phyloP scores from a whole-genome alignment of 2,797 vertebrate genomes.

The Periophthalmus magnuspinnatus region DNA sequence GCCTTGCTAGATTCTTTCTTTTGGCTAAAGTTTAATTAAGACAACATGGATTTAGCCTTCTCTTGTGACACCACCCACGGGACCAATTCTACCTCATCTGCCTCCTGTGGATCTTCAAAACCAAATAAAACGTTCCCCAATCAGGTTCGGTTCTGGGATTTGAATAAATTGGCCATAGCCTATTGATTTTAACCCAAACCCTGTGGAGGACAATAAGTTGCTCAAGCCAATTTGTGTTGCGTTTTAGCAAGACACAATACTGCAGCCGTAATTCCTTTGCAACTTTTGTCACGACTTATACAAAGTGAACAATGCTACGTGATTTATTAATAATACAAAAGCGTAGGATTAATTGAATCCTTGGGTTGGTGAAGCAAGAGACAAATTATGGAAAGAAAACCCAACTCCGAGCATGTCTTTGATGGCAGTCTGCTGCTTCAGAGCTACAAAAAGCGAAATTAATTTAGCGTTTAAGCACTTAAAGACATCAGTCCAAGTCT shows the following conservation, averaged over 20 bases:
- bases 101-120: conserved; percentile 31
- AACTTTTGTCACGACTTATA: conserved; percentile 11
- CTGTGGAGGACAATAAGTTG: conserved; percentile 15
- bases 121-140: conserved; percentile 36
- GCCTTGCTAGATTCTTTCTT: conserved; percentile 43
- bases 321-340: conserved; percentile 27
- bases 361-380: conserved; percentile 11
- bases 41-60: conserved; percentile 64
- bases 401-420: conserved; percentile 51
- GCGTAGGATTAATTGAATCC: conserved; percentile 21
- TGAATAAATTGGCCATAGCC: conserved; percentile 29
- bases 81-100: conserved; percentile 54
- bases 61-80: conserved; percentile 51
- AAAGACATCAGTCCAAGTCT: conserved; percentile 30
- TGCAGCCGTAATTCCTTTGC: conserved; percentile 3
- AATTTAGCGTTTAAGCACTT: conserved; percentile 53
- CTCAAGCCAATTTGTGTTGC: conserved; percentile 25
- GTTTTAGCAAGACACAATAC: conserved; percentile 6
- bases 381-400: conserved; percentile 35
- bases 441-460: conserved; percentile 49
- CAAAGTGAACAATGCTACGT: conserved; percentile 11
- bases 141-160: conserved; percentile 31
- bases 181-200: conserved; percentile 30
- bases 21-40: conserved; percentile 68
- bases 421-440: conserved; percentile 58